phyloP scores from a whole-genome alignment of 2,888 invertebrate genomes.

The Drosophila mimica region DNA sequence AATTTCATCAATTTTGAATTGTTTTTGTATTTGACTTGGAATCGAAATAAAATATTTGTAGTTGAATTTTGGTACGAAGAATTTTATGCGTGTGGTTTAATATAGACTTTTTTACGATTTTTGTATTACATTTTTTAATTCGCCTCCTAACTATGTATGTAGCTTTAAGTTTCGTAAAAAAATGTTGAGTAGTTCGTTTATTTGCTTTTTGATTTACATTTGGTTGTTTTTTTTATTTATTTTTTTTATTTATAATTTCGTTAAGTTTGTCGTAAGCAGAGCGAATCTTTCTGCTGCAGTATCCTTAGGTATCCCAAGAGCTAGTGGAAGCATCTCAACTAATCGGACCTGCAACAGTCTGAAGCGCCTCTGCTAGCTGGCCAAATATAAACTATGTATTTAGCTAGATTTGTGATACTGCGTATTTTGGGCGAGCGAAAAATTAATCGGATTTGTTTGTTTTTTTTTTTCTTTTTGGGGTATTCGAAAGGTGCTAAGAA shows the following conservation, averaged over 20 bases:
- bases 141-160: slow-evolving; percentile 51
- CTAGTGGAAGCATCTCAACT: slow-evolving; percentile 2
- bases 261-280: slow-evolving; percentile 31
- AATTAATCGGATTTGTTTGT: slow-evolving; percentile 7
- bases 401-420: slow-evolving; percentile 66
- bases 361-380: slow-evolving; percentile 19
- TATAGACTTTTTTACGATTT: slow-evolving; percentile 40
- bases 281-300: background rate
- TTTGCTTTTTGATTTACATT: slow-evolving; percentile 29
- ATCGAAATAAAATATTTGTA: slow-evolving; percentile 46
- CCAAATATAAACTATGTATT: slow-evolving; percentile 49
- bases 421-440: slow-evolving; percentile 13
- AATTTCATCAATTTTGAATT: slow-evolving; percentile 1
- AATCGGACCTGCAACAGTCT: slow-evolving; percentile 19
- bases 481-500: slow-evolving; percentile 63
- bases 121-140: slow-evolving; percentile 18
- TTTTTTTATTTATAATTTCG: slow-evolving; percentile 30
- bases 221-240: slow-evolving; percentile 13
- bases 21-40: slow-evolving; percentile 37
- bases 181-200: slow-evolving; percentile 53
- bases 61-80: slow-evolving; percentile 39
- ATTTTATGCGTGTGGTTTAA: slow-evolving; percentile 37
- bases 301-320: background rate
- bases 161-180: slow-evolving; percentile 52
- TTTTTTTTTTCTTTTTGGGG: background rate